phyloP scores from a whole-genome alignment of 1,140 invertebrate species.

The Hypsibius dujardini region DNA sequence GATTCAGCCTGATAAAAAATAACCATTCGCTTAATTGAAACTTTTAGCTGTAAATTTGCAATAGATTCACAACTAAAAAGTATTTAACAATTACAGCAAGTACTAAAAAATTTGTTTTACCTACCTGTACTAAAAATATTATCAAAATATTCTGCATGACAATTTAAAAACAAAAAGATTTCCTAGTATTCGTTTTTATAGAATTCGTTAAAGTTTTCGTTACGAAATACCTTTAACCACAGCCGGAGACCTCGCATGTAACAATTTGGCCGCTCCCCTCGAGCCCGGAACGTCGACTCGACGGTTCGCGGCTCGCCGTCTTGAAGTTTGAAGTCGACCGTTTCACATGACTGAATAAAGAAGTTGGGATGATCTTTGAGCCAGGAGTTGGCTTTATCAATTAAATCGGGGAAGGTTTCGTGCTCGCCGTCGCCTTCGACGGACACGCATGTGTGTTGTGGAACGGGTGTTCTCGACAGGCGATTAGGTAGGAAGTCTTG shows the following conservation, averaged over 20 bases:
- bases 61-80: background rate
- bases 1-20: too few species aligned
- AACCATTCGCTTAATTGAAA: background rate
- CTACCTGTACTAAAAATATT: background rate
- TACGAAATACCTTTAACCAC: background rate
- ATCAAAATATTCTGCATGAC: background rate
- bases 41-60: background rate
- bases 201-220: background rate
- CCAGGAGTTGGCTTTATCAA: too few species aligned
- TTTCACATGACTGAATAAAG: background rate
- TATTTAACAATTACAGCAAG: too few species aligned
- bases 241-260: background rate
- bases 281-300: background rate
- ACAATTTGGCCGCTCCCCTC: background rate
- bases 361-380: background rate
- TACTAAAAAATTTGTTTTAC: too few species aligned
- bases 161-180: background rate
- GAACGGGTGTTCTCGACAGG: too few species aligned
- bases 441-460: too few species aligned
- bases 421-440: too few species aligned
- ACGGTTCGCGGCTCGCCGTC: background rate
- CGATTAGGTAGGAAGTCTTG: too few species aligned
- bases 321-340: background rate
- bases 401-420: too few species aligned
- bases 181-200: too few species aligned